Evolutionary conservation across 2,797 vertebrate genomes (phyloP).

Genomic region (Anas flavirostris): DNA sequence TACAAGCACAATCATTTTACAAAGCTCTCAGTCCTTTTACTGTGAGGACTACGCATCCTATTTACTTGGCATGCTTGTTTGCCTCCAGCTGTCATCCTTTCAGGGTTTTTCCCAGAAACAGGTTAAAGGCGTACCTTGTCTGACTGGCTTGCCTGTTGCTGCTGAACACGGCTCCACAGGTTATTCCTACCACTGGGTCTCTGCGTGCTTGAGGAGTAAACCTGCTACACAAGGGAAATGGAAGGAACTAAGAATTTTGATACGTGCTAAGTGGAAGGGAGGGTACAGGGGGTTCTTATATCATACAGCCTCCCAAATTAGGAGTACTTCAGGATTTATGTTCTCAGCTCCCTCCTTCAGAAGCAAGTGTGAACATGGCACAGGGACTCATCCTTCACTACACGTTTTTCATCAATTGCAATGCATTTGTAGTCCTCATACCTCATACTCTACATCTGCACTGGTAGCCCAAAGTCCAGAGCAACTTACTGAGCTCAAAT

Average conservation of each 20-base stretch:
- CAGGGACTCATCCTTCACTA: background rate
- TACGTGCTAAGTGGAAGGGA: background rate
- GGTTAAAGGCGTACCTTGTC: background rate
- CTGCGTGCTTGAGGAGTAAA: background rate
- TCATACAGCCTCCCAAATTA: background rate
- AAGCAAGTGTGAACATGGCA: background rate
- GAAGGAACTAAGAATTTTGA: background rate
- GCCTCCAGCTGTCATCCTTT: background rate
- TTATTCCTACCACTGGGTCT: background rate
- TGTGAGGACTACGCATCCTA: fast-evolving
- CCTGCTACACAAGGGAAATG: background rate
- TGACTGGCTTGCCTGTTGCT: background rate
- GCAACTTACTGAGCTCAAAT: background rate
- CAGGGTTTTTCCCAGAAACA: background rate
- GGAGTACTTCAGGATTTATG: background rate
- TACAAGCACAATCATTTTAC: background rate
- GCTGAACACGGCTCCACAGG: background rate
- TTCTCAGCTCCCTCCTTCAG: background rate
- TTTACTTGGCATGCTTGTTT: background rate
- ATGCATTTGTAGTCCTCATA: background rate
- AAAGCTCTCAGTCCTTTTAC: background rate
- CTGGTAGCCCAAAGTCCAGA: background rate
- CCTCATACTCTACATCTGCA: background rate
- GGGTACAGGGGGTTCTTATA: background rate
- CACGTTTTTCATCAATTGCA: background rate